These are phyloP conservation scores for Dinomys branickii DNA, from an alignment of 2,113 vertebrate genomes.

Conservation along the genomic window DNA sequence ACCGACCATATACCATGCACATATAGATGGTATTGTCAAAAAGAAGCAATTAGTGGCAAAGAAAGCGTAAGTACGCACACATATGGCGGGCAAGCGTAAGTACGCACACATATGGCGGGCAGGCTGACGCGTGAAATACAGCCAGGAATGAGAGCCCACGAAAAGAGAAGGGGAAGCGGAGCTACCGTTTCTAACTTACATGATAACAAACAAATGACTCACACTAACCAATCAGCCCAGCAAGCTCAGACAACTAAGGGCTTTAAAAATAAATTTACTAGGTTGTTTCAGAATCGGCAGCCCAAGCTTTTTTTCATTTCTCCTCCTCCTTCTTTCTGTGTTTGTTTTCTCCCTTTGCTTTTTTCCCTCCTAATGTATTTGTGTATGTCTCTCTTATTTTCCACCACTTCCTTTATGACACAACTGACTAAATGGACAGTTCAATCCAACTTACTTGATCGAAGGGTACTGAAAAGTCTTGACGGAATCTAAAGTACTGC, in stretches of 20 bases:
- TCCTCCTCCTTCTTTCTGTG: not conserved
- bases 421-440: not conserved
- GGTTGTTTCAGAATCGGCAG: not conserved
- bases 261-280: not conserved
- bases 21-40: conserved; percentile 88
- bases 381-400: not conserved
- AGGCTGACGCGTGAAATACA: conserved; percentile 85
- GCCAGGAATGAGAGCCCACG: conserved; percentile 74
- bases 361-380: not conserved
- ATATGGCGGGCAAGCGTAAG: conserved; percentile 88
- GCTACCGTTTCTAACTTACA: conserved; percentile 79
- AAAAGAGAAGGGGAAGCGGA: conserved; percentile 70
- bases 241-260: not conserved
- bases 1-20: conserved; percentile 85
- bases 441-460: conserved; percentile 29
- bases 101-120: conserved; percentile 86
- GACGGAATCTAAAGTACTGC: not conserved
- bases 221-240: conserved; percentile 7
- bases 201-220: conserved; percentile 53
- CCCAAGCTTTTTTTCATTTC: not conserved
- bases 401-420: conserved; percentile 2
- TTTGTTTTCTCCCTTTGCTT: not conserved
- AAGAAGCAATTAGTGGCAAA: conserved; percentile 88
- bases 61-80: conserved; percentile 82
- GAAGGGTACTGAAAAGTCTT: conserved; percentile 3